Conservation (phyloP, 2,888 invertebrate genomes). For the Trichopria drosophilae region DNA sequence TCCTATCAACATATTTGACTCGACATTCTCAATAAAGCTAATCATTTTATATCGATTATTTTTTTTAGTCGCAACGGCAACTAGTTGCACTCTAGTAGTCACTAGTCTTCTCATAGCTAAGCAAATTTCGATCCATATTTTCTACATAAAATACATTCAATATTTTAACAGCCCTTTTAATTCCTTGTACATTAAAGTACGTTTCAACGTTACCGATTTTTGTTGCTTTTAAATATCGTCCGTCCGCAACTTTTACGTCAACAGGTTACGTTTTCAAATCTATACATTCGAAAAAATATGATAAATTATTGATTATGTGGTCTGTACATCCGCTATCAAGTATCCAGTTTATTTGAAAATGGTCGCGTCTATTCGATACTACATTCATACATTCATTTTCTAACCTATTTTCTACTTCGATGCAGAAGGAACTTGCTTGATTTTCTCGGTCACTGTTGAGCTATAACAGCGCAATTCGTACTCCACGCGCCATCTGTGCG, state of each 20-base stretch:
- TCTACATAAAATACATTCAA: too few relatives aligned
- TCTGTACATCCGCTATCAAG: too few relatives aligned
- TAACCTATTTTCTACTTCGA: too few relatives aligned
- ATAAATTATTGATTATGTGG: slow-evolving; percentile 30
- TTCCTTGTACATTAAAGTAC: too few relatives aligned
- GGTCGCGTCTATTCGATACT: too few relatives aligned
- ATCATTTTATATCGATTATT: slow-evolving; percentile 15
- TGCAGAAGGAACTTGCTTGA: too few relatives aligned
- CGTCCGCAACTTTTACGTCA: slow-evolving; percentile 31
- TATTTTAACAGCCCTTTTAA: too few relatives aligned
- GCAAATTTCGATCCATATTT: slow-evolving; percentile 33
- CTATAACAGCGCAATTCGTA: too few relatives aligned
- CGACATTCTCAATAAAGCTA: slow-evolving; percentile 8
- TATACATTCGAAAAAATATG: slow-evolving; percentile 24
- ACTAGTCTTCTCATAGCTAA: slow-evolving; percentile 30
- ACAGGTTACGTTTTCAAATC: slow-evolving; percentile 26
- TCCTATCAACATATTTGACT: neutral
- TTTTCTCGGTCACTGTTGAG: too few relatives aligned
- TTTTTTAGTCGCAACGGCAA: slow-evolving; percentile 11
- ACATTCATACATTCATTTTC: too few relatives aligned
- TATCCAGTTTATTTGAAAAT: too few relatives aligned
- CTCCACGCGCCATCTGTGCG: too few relatives aligned
- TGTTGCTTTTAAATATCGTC: slow-evolving; percentile 29
- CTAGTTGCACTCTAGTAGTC: slow-evolving; percentile 2
- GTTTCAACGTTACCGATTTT: slow-evolving; percentile 32